Evolutionary conservation across 1,140 invertebrate species (phyloP).

Genomic region (Teleogryllus occipitalis): DNA sequence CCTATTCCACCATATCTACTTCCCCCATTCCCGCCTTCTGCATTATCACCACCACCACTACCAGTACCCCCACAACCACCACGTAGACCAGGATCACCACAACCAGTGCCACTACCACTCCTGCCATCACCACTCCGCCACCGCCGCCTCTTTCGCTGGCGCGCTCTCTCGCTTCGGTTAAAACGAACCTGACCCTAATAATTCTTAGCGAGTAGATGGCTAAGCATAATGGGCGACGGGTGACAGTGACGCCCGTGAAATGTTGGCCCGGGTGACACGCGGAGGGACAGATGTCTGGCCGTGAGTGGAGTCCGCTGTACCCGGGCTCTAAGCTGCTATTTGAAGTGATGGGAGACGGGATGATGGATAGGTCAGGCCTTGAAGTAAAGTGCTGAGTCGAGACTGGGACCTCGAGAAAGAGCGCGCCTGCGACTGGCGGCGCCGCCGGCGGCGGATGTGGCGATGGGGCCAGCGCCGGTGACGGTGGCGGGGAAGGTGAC

Average conservation of each 20-base stretch:
- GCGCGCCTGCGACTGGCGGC: neutral
- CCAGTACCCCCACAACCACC: no score
- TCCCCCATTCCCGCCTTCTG: no score
- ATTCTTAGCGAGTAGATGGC: slow-evolving; percentile 17
- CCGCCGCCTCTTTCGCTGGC: neutral
- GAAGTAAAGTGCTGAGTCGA: slow-evolving; percentile 8
- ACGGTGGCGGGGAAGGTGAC: no score
- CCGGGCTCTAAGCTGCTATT: neutral
- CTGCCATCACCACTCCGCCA: neutral
- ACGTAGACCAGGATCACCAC: no score
- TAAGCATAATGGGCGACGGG: slow-evolving; percentile 18
- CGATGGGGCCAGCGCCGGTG: neutral
- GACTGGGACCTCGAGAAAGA: neutral
- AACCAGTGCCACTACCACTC: no score
- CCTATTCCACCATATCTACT: no score
- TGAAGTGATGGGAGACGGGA: slow-evolving; percentile 5
- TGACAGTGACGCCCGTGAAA: slow-evolving; percentile 21
- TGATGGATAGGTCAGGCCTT: slow-evolving; percentile 14
- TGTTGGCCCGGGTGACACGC: slow-evolving; percentile 16
- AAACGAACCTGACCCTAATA: slow-evolving; percentile 19
- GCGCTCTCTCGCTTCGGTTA: slow-evolving; percentile 14
- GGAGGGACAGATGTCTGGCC: slow-evolving; percentile 19
- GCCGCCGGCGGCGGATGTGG: neutral
- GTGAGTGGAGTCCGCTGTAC: slow-evolving; percentile 15
- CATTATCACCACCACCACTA: no score